Percentiles rank a stretch among this genome's conserved stretches.
Evolutionary conservation across 2,888 invertebrate species (phyloP).

Genomic region (Caenorhabditis sp.): DNA sequence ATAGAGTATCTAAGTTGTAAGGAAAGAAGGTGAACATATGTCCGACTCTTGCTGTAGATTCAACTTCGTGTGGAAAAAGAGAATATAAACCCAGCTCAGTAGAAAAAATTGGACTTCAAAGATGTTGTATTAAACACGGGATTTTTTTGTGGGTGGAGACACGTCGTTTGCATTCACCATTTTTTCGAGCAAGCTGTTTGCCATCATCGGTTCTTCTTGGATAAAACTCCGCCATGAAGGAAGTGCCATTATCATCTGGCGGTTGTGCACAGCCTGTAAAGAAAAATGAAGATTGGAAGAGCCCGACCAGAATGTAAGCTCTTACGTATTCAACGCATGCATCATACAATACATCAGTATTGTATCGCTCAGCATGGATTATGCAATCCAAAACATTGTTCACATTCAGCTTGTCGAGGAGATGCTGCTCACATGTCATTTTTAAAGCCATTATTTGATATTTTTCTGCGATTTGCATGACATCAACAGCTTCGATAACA

Average conservation of each 20-base stretch:
- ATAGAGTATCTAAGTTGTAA: slow-evolving; percentile 47
- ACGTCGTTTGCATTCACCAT: slow-evolving; percentile 71
- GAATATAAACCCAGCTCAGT: neutral
- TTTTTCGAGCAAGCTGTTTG: slow-evolving; percentile 77
- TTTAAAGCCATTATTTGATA: slow-evolving; percentile 81
- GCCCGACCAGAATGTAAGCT: too few relatives aligned
- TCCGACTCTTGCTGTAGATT: neutral
- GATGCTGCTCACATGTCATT: slow-evolving; percentile 76
- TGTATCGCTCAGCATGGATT: slow-evolving; percentile 76
- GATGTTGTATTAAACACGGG: slow-evolving; percentile 44
- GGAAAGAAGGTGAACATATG: neutral
- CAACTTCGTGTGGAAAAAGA: neutral
- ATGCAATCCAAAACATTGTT: slow-evolving; percentile 78
- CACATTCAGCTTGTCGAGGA: slow-evolving; percentile 62
- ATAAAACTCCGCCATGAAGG: slow-evolving; percentile 91
- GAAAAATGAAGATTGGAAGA: slow-evolving; percentile 21
- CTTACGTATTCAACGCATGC: slow-evolving; percentile 76
- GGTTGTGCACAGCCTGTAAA: slow-evolving; percentile 60
- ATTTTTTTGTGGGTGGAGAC: slow-evolving; percentile 70
- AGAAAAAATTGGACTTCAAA: neutral
- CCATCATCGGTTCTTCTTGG: slow-evolving; percentile 87
- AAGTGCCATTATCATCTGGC: slow-evolving; percentile 69
- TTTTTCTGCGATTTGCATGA: slow-evolving; percentile 83
- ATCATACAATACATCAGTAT: slow-evolving; percentile 75
- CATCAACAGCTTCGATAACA: slow-evolving; percentile 61